Evolutionary conservation across 2,797 vertebrate genomes (phyloP).

Genomic region (Lacerta viridis): DNA sequence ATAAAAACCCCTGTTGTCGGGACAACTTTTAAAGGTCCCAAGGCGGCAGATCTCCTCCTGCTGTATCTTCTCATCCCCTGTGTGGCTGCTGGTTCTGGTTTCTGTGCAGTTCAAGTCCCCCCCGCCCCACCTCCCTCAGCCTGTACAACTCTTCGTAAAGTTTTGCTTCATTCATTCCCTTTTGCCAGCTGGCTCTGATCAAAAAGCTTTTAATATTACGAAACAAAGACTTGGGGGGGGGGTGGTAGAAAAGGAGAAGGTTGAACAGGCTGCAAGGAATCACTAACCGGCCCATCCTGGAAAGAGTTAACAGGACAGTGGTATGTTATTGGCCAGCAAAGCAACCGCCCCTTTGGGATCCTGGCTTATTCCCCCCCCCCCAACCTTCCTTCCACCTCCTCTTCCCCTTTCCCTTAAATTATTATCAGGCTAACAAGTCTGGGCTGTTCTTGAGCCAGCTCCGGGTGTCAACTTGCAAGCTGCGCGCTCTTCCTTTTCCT

Average conservation of each 20-base stretch:
- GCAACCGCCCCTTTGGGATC: neutral
- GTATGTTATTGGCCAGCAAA: neutral
- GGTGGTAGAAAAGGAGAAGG: neutral
- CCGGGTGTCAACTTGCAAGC: neutral
- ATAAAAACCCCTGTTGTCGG: neutral
- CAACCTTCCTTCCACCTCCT: neutral
- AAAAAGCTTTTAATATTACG: neutral
- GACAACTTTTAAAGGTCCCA: neutral
- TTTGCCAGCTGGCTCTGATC: neutral
- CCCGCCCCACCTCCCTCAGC: too few relatives aligned
- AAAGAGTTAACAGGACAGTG: neutral
- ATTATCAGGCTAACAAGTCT: neutral
- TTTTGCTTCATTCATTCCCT: neutral
- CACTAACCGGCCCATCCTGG: rapidly evolving
- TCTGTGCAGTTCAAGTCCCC: neutral
- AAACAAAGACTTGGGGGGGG: neutral
- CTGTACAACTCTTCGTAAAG: neutral
- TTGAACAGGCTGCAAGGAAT: neutral
- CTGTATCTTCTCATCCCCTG: neutral
- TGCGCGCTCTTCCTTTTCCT: rapidly evolving
- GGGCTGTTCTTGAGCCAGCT: neutral
- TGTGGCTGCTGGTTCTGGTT: neutral
- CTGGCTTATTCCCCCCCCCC: neutral
- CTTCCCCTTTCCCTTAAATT: neutral
- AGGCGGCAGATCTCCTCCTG: neutral